A percentile compares a stretch with the other conserved stretches of the same genome.
Conservation (phyloP, 1,140 invertebrate species). For the Euwallacea fornicatus region DNA sequence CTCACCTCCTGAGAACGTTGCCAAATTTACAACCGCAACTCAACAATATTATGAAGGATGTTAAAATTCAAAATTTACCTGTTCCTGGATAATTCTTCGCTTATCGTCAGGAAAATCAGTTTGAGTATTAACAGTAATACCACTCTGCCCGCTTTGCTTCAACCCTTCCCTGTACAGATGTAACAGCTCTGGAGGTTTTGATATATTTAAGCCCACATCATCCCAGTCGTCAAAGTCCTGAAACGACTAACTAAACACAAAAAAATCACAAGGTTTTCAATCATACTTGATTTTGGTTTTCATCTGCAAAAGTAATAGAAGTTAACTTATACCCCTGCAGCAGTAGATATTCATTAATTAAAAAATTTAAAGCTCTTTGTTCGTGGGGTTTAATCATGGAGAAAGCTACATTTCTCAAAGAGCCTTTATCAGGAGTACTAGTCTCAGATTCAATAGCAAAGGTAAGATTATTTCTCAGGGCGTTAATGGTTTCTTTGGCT, state of each 20-base stretch:
- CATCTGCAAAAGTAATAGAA: slow-evolving; percentile 89
- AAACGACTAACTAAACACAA: slow-evolving; percentile 15
- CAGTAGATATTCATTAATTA: slow-evolving; percentile 86
- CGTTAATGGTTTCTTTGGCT: slow-evolving; percentile 70
- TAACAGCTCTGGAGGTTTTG: slow-evolving; percentile 76
- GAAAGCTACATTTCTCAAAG: slow-evolving; percentile 48
- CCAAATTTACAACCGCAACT: no score
- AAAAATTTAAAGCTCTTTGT: slow-evolving; percentile 81
- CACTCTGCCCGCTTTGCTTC: slow-evolving; percentile 55
- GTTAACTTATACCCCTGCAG: slow-evolving; percentile 83
- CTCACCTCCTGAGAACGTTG: no score
- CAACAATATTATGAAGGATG: no score
- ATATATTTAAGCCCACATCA: slow-evolving; percentile 86
- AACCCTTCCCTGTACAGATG: slow-evolving; percentile 75
- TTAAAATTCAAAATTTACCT: slow-evolving; percentile 43
- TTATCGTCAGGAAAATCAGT: slow-evolving; percentile 54
- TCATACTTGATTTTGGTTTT: slow-evolving; percentile 82
- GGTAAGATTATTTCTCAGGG: slow-evolving; percentile 79
- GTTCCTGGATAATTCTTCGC: slow-evolving; percentile 53
- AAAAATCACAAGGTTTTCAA: not conserved
- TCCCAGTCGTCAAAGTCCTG: slow-evolving; percentile 94
- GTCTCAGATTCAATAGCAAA: slow-evolving; percentile 70
- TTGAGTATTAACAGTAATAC: slow-evolving; percentile 52
- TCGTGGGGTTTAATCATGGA: slow-evolving; percentile 79
- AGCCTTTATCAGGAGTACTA: slow-evolving; percentile 56